These are phyloP conservation scores for Drosophila bipectinata DNA, from an alignment of 1,140 invertebrate genomes.

Conservation along the genomic window DNA sequence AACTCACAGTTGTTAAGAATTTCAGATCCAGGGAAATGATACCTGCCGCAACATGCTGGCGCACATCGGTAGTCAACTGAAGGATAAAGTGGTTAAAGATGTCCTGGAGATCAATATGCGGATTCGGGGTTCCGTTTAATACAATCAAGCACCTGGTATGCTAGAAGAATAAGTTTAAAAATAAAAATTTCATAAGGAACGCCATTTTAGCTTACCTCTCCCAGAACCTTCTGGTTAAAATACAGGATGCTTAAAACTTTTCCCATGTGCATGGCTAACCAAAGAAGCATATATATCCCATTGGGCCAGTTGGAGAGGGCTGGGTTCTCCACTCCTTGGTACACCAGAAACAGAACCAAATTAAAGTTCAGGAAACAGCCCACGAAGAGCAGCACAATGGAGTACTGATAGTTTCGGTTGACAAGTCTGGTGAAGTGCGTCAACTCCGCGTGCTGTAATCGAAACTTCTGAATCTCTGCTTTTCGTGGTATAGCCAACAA, in stretches of 20 bases:
- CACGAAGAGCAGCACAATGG: constrained; percentile 59
- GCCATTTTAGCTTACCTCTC: constrained; percentile 20
- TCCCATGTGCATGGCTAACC: constrained; percentile 61
- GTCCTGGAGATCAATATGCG: constrained; percentile 37
- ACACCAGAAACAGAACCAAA: constrained; percentile 62
- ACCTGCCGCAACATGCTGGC: constrained; percentile 50
- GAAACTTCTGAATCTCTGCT: constrained; percentile 28
- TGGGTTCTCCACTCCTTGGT: constrained; percentile 55
- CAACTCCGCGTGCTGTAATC: constrained; percentile 43
- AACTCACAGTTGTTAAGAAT: constrained; percentile 53
- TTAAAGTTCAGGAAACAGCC: constrained; percentile 73
- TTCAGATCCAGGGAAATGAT: constrained; percentile 53
- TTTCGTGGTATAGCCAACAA: background rate
- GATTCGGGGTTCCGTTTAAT: constrained; percentile 3
- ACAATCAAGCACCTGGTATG: constrained; percentile 48
- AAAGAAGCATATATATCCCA: constrained; percentile 50
- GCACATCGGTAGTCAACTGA: constrained; percentile 42
- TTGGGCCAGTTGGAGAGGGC: constrained; percentile 12
- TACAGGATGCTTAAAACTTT: constrained; percentile 65
- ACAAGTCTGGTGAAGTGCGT: constrained; percentile 53
- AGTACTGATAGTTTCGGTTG: constrained; percentile 51
- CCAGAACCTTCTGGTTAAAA: constrained; percentile 49
- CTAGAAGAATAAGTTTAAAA: constrained; percentile 12
- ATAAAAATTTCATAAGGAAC: too few species aligned
- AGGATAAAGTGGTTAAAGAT: constrained; percentile 50